phyloP scores from a whole-genome alignment of 2,888 invertebrate species.

The Lagria hirta region DNA sequence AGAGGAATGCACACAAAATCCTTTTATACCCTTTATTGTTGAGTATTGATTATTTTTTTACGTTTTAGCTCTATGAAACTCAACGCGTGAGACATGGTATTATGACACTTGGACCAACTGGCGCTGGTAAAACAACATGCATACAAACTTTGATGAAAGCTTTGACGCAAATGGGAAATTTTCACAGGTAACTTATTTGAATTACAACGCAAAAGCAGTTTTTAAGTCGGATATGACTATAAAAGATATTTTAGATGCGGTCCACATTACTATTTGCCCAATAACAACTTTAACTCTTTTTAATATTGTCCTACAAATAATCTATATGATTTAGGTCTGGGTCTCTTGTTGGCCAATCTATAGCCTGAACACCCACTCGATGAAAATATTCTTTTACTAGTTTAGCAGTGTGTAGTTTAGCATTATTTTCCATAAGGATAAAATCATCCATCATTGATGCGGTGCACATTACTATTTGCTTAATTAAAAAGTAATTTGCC shows the following conservation, averaged over 20 bases:
- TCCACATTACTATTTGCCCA: constrained; percentile 2
- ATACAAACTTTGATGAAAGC: constrained; percentile 89
- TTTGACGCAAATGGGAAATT: constrained; percentile 79
- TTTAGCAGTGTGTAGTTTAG: neutral
- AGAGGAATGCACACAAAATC: neutral
- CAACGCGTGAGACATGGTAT: constrained; percentile 94
- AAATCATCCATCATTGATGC: neutral
- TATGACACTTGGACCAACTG: constrained; percentile 93
- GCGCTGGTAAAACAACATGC: constrained; percentile 93
- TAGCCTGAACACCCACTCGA: neutral
- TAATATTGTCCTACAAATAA: neutral
- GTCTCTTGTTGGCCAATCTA: neutral
- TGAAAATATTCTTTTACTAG: neutral
- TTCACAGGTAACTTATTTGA: constrained; percentile 71
- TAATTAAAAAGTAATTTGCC: no score
- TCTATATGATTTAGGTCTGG: constrained; percentile 2
- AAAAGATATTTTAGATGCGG: no score
- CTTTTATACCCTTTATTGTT: neutral
- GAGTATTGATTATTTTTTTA: constrained; percentile 19
- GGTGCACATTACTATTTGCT: constrained; percentile 1
- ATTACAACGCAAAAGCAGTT: no score
- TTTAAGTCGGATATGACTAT: no score
- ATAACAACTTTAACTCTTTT: constrained; percentile 5
- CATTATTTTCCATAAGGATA: constrained; percentile 1
- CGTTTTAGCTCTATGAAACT: constrained; percentile 81